These are phyloP conservation scores for Gila robusta DNA, from an alignment of 2,797 vertebrate species.

Conservation along the genomic window DNA sequence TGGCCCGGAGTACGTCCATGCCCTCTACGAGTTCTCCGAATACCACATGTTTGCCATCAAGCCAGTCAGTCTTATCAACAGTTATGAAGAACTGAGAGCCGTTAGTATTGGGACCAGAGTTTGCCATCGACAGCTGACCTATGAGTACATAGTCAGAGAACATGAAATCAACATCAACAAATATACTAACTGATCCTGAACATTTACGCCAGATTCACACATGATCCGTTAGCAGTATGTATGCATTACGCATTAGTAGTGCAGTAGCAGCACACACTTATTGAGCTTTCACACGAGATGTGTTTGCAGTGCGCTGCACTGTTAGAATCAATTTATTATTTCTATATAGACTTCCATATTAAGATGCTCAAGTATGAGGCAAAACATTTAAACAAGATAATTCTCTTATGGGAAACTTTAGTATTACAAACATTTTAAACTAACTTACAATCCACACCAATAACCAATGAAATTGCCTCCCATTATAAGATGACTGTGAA, in stretches of 20 bases:
- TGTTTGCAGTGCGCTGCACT: background rate
- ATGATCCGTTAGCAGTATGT: background rate
- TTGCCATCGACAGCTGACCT: constrained; percentile 94
- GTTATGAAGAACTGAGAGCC: constrained; percentile 97
- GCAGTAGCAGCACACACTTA: background rate
- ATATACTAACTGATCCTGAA: background rate
- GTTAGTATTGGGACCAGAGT: constrained; percentile 90
- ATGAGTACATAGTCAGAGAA: constrained; percentile 8
- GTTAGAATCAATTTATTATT: background rate
- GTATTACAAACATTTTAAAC: background rate
- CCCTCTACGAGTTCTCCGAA: constrained; percentile 95
- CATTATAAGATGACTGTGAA: no score
- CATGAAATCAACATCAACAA: background rate
- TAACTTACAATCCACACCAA: background rate
- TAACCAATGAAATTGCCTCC: background rate
- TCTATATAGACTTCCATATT: background rate
- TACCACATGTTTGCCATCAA: constrained; percentile 95
- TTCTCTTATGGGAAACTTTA: background rate
- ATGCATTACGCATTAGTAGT: background rate
- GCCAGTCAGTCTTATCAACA: constrained; percentile 93
- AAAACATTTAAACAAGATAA: background rate
- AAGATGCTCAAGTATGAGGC: background rate
- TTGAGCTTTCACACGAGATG: background rate
- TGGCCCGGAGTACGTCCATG: constrained; percentile 90
- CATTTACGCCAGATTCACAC: background rate